These are phyloP conservation scores for Mergus octosetaceus DNA, from an alignment of 2,797 vertebrate genomes.

Conservation along the genomic window DNA sequence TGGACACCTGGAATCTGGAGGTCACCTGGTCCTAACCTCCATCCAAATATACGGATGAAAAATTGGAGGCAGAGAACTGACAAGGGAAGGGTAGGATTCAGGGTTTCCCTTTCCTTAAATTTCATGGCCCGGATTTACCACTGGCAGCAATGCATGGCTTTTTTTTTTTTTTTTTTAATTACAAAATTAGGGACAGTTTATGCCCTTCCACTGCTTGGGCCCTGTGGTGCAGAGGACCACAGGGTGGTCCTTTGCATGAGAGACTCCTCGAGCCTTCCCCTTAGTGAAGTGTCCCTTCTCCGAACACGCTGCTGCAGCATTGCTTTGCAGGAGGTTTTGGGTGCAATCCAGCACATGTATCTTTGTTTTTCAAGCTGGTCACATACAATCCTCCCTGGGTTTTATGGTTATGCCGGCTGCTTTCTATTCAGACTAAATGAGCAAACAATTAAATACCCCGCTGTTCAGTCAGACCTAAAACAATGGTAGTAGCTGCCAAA, in stretches of 20 bases:
- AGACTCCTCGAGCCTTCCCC: accelerated
- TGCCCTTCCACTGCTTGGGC: neutral
- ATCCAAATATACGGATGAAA: neutral
- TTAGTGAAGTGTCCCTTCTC: neutral
- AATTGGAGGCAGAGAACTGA: neutral
- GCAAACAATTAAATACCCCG: conserved; percentile 53
- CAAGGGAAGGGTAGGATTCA: neutral
- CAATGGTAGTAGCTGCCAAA: conserved; percentile 29
- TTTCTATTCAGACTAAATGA: conserved; percentile 46
- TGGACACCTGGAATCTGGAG: neutral
- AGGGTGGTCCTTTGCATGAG: accelerated
- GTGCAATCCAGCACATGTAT: conserved; percentile 8
- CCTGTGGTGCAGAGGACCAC: neutral
- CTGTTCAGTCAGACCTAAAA: conserved; percentile 47
- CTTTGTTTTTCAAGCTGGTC: conserved; percentile 30
- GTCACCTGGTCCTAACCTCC: neutral
- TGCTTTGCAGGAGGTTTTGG: neutral
- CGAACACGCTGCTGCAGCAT: neutral
- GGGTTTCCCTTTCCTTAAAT: neutral
- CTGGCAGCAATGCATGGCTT: neutral
- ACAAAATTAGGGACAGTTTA: accelerated
- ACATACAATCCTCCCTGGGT: conserved; percentile 19
- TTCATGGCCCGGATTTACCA: neutral
- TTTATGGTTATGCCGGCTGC: conserved; percentile 34
- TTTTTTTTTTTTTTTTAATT: neutral